Conservation (phyloP, 2,797 vertebrate genomes). For the Cyclopterus lumpus region DNA sequence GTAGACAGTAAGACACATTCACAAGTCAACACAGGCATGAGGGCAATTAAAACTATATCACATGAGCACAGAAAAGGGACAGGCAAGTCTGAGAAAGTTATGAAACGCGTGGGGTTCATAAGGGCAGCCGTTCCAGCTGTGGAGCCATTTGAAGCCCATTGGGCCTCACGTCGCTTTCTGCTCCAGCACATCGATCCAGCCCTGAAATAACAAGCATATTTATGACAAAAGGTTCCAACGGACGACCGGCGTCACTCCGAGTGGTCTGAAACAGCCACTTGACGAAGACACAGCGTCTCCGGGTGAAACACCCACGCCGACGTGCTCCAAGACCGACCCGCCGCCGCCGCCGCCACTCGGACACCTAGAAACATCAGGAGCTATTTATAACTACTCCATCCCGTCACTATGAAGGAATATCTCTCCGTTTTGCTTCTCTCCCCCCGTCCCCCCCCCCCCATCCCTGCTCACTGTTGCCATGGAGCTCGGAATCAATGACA, state of each 20-base stretch:
- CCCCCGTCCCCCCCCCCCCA: constrained; percentile 20
- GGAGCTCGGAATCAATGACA: constrained; percentile 81
- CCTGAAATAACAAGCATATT: constrained; percentile 33
- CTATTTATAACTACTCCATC: constrained; percentile 82
- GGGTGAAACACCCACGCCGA: too few relatives aligned
- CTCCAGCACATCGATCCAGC: constrained; percentile 27
- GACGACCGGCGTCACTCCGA: too few relatives aligned
- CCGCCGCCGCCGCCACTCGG: neutral
- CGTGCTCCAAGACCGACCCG: too few relatives aligned
- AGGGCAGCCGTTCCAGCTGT: constrained; percentile 15
- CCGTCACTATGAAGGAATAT: constrained; percentile 68
- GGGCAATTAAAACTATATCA: constrained; percentile 48
- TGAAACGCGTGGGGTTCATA: constrained; percentile 7
- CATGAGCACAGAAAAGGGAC: constrained; percentile 20
- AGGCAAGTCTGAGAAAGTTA: constrained; percentile 30
- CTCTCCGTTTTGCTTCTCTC: constrained; percentile 40
- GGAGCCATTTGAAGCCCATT: constrained; percentile 47
- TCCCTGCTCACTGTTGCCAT: constrained; percentile 82
- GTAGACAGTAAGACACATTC: neutral
- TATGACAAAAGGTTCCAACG: constrained; percentile 36
- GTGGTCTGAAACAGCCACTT: too few relatives aligned
- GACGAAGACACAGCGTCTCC: too few relatives aligned
- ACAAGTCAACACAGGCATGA: neutral
- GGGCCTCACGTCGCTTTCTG: neutral
- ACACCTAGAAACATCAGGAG: constrained; percentile 69